Percentiles rank a stretch among this genome's conserved stretches.
Evolutionary conservation across 2,888 invertebrate species (phyloP).

Genomic region (Notocelia uddmanniana): DNA sequence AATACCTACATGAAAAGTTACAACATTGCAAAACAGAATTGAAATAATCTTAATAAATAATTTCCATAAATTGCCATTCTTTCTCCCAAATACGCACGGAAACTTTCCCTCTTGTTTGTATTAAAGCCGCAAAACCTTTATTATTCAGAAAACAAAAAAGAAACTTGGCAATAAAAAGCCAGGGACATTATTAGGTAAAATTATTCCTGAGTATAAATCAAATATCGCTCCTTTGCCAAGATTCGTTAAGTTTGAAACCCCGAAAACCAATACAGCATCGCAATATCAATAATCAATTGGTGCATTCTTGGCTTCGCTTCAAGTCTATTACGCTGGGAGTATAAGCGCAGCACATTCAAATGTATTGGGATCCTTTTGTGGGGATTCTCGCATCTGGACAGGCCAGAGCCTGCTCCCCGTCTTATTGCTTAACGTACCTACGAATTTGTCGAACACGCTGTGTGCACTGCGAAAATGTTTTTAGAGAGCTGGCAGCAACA

Average conservation of each 20-base stretch:
- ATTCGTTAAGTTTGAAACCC: conserved; percentile 57
- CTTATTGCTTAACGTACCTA: conserved; percentile 22
- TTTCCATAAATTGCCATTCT: conserved; percentile 47
- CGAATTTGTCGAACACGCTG: conserved; percentile 28
- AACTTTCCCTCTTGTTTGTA: conserved; percentile 44
- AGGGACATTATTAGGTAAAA: conserved; percentile 45
- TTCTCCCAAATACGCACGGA: conserved; percentile 45
- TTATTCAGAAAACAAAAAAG: conserved; percentile 44
- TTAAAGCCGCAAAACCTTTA: conserved; percentile 39
- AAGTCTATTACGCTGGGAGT: conserved; percentile 78
- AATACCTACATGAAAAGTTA: not conserved
- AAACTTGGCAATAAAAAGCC: conserved; percentile 47
- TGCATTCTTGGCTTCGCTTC: conserved; percentile 82
- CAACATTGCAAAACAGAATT: conserved; percentile 19
- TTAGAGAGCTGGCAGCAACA: not conserved
- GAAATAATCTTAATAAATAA: conserved; percentile 40
- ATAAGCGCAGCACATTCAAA: conserved; percentile 73
- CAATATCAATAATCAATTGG: conserved; percentile 86
- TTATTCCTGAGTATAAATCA: conserved; percentile 52
- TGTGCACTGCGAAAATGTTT: conserved; percentile 21
- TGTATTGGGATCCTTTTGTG: conserved; percentile 72
- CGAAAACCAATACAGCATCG: conserved; percentile 65
- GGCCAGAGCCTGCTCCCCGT: conserved; percentile 24
- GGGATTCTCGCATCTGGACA: conserved; percentile 65
- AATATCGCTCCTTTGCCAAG: conserved; percentile 46